Conservation (phyloP, 2,797 vertebrate genomes). For the Tapera naevia region DNA sequence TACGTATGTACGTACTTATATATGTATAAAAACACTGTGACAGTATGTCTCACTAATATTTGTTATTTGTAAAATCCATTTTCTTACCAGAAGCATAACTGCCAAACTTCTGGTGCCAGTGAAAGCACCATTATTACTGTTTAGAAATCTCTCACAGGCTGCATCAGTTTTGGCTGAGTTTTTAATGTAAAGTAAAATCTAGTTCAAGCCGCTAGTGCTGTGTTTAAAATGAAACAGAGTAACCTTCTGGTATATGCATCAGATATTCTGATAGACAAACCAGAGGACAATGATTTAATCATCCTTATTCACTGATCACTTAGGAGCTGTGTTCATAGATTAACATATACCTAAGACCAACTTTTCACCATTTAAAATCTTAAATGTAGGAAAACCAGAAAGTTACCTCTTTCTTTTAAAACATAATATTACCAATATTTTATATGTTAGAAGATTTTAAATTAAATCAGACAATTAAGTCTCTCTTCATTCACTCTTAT, state of each 20-base stretch:
- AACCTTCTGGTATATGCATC: not conserved
- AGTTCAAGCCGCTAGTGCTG: not conserved
- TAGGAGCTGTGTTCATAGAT: not conserved
- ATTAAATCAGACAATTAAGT: constrained; percentile 15
- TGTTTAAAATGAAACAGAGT: not conserved
- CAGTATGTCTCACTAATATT: not conserved
- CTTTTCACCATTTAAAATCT: not conserved
- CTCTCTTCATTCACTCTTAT: not conserved
- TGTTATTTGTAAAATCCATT: not conserved
- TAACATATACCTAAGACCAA: not conserved
- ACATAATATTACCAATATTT: not conserved
- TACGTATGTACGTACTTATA: not conserved
- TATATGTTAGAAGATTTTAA: not conserved
- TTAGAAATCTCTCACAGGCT: not conserved
- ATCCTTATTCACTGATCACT: not conserved
- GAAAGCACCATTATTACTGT: not conserved
- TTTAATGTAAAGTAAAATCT: not conserved
- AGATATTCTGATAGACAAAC: not conserved
- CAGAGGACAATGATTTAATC: not conserved
- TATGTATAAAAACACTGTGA: not conserved
- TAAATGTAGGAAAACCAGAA: not conserved
- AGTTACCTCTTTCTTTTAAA: not conserved
- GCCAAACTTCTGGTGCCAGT: not conserved
- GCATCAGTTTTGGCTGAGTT: not conserved
- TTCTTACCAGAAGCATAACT: not conserved